phyloP scores from a whole-genome alignment of 2,113 vertebrate genomes.

The Ailurus styani region DNA sequence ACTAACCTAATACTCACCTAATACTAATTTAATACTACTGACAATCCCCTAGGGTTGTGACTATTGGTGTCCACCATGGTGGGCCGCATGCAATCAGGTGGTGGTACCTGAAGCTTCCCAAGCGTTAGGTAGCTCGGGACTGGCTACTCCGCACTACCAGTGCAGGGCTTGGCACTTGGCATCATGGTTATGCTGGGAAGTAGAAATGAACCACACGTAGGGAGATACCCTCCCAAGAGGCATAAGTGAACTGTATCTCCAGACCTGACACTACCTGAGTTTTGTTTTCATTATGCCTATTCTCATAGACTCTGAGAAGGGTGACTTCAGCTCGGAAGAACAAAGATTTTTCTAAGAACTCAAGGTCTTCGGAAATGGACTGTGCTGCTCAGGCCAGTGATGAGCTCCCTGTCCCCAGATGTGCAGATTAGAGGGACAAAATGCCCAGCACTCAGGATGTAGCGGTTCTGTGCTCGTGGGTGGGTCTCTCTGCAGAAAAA shows the following conservation, averaged over 20 bases:
- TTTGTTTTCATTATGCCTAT: neutral
- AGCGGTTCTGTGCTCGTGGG: neutral
- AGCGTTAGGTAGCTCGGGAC: neutral
- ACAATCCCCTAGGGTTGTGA: neutral
- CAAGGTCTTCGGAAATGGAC: neutral
- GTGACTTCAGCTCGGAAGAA: neutral
- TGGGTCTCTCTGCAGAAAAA: neutral
- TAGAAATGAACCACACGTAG: neutral
- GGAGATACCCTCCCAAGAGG: too few relatives aligned
- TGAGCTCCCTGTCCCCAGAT: neutral
- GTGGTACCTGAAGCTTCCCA: neutral
- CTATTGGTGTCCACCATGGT: rapidly evolving
- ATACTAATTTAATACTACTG: neutral
- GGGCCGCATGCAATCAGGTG: neutral
- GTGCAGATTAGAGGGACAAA: neutral
- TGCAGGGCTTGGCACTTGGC: neutral
- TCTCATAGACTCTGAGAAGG: neutral
- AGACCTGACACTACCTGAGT: neutral
- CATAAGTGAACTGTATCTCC: neutral
- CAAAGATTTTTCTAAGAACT: neutral
- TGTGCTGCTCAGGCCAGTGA: neutral
- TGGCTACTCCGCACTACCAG: neutral
- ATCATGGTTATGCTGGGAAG: neutral
- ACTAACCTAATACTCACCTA: neutral
- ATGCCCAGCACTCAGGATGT: neutral